phyloP scores from a whole-genome alignment of 1,140 invertebrate genomes.

The Sinonovacula constricta region DNA sequence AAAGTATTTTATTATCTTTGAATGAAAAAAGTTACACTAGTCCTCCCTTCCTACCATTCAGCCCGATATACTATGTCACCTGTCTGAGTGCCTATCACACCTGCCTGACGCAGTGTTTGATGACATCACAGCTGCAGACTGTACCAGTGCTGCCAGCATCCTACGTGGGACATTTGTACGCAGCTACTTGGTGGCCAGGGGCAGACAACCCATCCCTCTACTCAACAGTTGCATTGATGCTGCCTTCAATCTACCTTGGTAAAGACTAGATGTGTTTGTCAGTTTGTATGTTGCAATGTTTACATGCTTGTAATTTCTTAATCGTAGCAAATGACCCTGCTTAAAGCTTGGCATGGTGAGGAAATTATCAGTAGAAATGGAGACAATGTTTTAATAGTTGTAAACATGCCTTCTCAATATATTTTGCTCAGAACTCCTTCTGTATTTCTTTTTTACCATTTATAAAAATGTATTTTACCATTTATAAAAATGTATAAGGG shows the following conservation, averaged over 20 bases:
- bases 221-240: slow-evolving; percentile 73
- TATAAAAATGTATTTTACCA: too few species aligned
- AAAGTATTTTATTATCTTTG: slow-evolving; percentile 1
- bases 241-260: slow-evolving; percentile 58
- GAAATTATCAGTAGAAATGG: too few species aligned
- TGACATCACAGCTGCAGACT: slow-evolving; percentile 64
- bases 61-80: slow-evolving; percentile 33
- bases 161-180: slow-evolving; percentile 65
- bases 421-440: too few species aligned
- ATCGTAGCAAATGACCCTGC: too few species aligned
- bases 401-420: too few species aligned
- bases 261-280: too few species aligned
- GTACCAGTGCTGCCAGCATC: slow-evolving; percentile 34
- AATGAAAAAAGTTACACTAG: background rate
- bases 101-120: slow-evolving; percentile 71
- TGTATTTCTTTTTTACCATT: too few species aligned
- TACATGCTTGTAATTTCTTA: too few species aligned
- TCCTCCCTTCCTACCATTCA: slow-evolving; percentile 12
- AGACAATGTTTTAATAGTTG: too few species aligned
- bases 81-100: slow-evolving; percentile 68
- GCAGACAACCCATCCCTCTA: slow-evolving; percentile 67
- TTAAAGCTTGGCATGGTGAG: too few species aligned
- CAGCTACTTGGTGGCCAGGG: slow-evolving; percentile 68
- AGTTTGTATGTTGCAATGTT: too few species aligned
- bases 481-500: too few species aligned